Evolutionary conservation across 2,113 vertebrate genomes (phyloP).

Genomic region (Rhynchomys soricoides): DNA sequence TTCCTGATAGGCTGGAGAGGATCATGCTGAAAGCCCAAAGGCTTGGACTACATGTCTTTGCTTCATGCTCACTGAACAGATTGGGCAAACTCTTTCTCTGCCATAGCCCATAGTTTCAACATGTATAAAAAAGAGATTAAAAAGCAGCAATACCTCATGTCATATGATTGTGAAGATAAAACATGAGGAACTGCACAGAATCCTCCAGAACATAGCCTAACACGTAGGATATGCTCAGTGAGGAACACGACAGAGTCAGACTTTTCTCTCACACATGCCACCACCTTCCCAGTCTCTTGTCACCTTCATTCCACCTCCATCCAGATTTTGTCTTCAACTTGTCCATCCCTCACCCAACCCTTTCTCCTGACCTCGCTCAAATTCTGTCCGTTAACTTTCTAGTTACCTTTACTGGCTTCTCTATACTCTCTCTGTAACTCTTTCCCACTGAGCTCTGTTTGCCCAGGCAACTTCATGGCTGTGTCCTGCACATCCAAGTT

Average conservation of each 20-base stretch:
- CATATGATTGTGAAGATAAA: not conserved
- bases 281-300: not conserved
- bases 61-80: not conserved
- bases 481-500: not conserved
- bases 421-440: not conserved
- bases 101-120: not conserved
- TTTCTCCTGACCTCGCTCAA: not conserved
- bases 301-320: not conserved
- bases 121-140: not conserved
- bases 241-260: not conserved
- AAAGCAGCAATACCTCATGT: not conserved
- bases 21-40: not conserved
- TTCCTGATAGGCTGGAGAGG: not conserved
- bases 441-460: not conserved
- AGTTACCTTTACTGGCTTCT: not conserved
- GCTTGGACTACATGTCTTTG: rapidly evolving
- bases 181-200: not conserved
- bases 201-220: not conserved
- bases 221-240: not conserved
- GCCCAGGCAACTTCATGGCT: not conserved
- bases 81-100: not conserved
- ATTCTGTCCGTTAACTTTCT: not conserved
- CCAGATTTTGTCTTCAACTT: not conserved
- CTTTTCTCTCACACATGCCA: too few relatives aligned
- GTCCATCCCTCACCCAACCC: not conserved